Conservation (phyloP, 2,888 invertebrate species). For the Philopedon plagiatum region DNA sequence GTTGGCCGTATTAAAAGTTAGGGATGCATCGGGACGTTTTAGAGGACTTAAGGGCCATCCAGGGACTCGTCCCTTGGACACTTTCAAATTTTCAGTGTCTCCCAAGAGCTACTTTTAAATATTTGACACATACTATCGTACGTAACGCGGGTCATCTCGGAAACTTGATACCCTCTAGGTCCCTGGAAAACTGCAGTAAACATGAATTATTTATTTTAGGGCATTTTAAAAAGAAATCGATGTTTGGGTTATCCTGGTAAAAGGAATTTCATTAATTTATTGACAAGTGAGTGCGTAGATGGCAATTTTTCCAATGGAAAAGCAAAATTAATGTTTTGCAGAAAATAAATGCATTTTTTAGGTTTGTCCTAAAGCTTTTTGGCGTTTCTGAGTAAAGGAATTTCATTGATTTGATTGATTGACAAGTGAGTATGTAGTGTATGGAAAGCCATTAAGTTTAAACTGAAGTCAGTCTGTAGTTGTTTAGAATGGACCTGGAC, state of each 20-base stretch:
- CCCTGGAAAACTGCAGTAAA: constrained; percentile 46
- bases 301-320: too few species aligned
- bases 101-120: constrained; percentile 69
- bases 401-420: too few species aligned
- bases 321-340: too few species aligned
- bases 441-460: too few species aligned
- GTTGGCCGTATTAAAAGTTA: constrained; percentile 54
- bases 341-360: too few species aligned
- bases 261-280: constrained; percentile 38
- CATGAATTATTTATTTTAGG: constrained; percentile 52
- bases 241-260: constrained; percentile 56
- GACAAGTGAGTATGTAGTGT: too few species aligned
- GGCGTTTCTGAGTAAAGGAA: too few species aligned
- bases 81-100: constrained; percentile 69
- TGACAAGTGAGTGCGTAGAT: not conserved
- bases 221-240: constrained; percentile 45
- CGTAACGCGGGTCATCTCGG: constrained; percentile 67
- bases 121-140: constrained; percentile 69
- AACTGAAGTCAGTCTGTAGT: too few species aligned
- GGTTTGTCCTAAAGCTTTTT: too few species aligned
- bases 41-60: constrained; percentile 57
- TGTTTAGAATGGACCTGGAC: too few species aligned
- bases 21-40: constrained; percentile 54
- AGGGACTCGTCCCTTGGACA: constrained; percentile 69
- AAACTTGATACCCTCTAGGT: constrained; percentile 63